Base-by-base conservation (phyloP, 2,113 vertebrate species). In the Oncorhynchus keta region DNA sequence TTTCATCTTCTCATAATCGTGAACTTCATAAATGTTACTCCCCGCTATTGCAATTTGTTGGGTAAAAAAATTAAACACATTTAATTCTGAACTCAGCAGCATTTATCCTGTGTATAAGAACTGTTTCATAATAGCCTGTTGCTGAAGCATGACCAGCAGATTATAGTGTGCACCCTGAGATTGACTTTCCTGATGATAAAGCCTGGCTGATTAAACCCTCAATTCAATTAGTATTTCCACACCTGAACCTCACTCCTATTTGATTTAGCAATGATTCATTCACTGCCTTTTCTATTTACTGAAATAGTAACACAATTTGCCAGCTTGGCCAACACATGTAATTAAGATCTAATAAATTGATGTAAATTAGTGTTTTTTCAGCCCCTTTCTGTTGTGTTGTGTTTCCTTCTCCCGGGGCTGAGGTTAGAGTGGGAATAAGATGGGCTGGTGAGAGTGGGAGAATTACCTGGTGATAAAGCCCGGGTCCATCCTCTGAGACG, bases 401-500 rank as follows among this genome's bases (percentile, higher is more conserved):
- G 45, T 79, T 72, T 88, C 68, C 79, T 71, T 81, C 74, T 57
- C 83, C 79, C 75, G 76, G 72, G 57, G 81, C 68, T 80, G 72
- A 75, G 62, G 45, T 45, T 65, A 48, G 20, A 68, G 22, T 20
- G 45, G 86, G 90, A 90, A 91, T 87, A 87, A 87, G 89, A 91
- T 90, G 91, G 90, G 90, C 89, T 90, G 85, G 87, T 87, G 86
- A 45, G 39, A 90, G 88, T 85, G 86, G 87, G 85, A 89, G 89
- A 92, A 93, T 91, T 89, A 91, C 90, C 88, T 89, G 91, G 86
- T 85, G 88, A 45, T 45, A 45, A 88, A 91, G 87, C 87, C 39
- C 11, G 81, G 49, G 88, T 91, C 90, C 90, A 90, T 86, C 88
- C 87, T 91, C 87, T 89, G 90, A 92, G 87, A 91, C 86, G 91